A percentile compares a stretch with the other conserved stretches of the same genome.
Evolutionary conservation across 2,113 vertebrate genomes (phyloP).

Genomic region (Ia io): DNA sequence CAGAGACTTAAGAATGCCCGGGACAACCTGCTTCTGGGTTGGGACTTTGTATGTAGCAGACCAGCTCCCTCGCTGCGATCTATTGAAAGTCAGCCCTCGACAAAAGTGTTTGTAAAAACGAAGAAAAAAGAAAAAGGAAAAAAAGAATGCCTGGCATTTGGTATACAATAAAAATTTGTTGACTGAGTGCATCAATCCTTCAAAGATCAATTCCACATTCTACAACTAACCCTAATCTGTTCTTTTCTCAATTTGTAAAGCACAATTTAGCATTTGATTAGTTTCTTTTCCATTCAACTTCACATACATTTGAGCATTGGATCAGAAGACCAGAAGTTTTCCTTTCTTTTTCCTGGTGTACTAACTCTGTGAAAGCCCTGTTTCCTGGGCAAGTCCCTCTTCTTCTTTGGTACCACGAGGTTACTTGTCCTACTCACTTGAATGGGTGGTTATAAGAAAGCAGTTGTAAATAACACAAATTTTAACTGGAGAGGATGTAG

Average conservation of each 20-base stretch:
- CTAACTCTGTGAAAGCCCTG: constrained; percentile 2
- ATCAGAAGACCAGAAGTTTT: neutral
- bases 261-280: neutral
- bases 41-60: too few relatives aligned
- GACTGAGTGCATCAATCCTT: neutral
- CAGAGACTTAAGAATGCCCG: neutral
- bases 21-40: too few relatives aligned
- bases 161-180: neutral
- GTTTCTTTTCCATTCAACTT: constrained; percentile 8
- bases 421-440: neutral
- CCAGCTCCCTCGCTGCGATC: too few relatives aligned
- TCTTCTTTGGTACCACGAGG: neutral
- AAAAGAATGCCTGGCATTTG: neutral
- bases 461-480: neutral
- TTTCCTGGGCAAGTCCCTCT: neutral
- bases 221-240: neutral
- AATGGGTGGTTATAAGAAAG: neutral
- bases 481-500: neutral
- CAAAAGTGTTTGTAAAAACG: too few relatives aligned
- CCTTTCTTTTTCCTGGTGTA: neutral
- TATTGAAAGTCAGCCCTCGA: too few relatives aligned
- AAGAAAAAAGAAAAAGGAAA: too few relatives aligned
- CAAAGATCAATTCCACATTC: constrained; percentile 7
- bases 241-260: constrained; percentile 8
- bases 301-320: neutral